Evolutionary conservation across 2,797 vertebrate genomes (phyloP).

Genomic region (Lepilemur ruficaudatus): DNA sequence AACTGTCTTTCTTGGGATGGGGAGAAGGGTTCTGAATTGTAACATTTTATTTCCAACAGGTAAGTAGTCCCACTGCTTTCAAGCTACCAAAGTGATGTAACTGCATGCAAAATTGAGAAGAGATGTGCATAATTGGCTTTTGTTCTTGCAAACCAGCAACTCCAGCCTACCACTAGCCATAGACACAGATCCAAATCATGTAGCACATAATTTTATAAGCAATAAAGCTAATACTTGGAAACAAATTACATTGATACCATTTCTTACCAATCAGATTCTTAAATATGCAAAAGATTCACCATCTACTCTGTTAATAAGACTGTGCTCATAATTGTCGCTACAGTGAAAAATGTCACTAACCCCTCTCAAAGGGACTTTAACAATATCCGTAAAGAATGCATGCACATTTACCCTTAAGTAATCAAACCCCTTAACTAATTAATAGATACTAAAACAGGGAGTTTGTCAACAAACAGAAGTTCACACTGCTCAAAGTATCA

Average conservation of each 20-base stretch:
- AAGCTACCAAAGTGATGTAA: not conserved
- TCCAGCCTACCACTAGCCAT: not conserved
- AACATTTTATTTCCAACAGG: not conserved
- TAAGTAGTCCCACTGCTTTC: not conserved
- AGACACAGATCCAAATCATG: not conserved
- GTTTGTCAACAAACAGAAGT: not conserved
- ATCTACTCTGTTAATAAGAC: not conserved
- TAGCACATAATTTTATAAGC: not conserved
- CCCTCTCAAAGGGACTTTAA: not conserved
- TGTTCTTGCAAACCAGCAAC: not conserved
- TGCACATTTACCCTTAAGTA: not conserved
- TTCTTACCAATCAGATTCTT: conserved; percentile 1
- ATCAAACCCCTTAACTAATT: not conserved
- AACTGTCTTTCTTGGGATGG: not conserved
- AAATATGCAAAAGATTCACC: not conserved
- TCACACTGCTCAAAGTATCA: not conserved
- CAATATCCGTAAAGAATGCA: not conserved
- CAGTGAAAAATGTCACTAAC: not conserved
- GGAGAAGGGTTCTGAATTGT: not conserved
- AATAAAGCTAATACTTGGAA: not conserved
- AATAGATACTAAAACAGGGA: not conserved
- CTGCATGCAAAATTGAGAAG: not conserved
- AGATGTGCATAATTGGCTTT: not conserved
- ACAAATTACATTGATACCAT: not conserved
- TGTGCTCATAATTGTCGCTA: not conserved